Percentiles rank a stretch among this genome's conserved stretches.
These are phyloP conservation scores for Zygaena filipendulae DNA, from an alignment of 2,888 invertebrate species.

Conservation along the genomic window DNA sequence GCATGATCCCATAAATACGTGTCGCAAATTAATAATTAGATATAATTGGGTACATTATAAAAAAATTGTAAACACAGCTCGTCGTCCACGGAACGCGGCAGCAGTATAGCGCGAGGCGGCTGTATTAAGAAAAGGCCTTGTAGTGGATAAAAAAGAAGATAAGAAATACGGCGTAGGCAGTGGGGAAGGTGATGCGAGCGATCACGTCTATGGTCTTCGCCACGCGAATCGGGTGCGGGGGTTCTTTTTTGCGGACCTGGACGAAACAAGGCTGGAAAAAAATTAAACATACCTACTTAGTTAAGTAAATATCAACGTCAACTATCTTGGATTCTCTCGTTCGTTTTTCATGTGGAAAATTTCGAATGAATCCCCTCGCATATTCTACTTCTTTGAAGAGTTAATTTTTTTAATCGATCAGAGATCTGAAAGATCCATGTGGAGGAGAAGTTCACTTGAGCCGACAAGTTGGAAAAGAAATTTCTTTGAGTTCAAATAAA, in stretches of 20 bases:
- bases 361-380: too few relatives aligned
- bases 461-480: too few relatives aligned
- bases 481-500: too few relatives aligned
- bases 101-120: conserved; percentile 30
- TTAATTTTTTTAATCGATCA: too few relatives aligned
- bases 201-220: conserved; percentile 96
- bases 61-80: conserved; percentile 2
- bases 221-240: conserved; percentile 91
- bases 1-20: too few relatives aligned
- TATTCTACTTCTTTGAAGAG: too few relatives aligned
- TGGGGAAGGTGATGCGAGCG: conserved; percentile 92
- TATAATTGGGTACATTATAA: too few relatives aligned
- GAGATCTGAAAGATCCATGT: too few relatives aligned
- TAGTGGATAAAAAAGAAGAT: conserved; percentile 96
- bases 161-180: conserved; percentile 92
- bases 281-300: conserved; percentile 2
- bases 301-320: background rate
- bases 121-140: conserved; percentile 81
- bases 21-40: too few relatives aligned
- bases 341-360: background rate
- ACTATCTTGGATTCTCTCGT: background rate
- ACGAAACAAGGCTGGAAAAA: conserved; percentile 80
- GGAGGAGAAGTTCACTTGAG: too few relatives aligned
- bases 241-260: conserved; percentile 91
- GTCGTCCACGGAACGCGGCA: too few relatives aligned